Percentiles rank a stretch among this genome's conserved stretches.
Evolutionary conservation across 2,113 vertebrate genomes (phyloP).

Genomic region (Oryzias woworae): DNA sequence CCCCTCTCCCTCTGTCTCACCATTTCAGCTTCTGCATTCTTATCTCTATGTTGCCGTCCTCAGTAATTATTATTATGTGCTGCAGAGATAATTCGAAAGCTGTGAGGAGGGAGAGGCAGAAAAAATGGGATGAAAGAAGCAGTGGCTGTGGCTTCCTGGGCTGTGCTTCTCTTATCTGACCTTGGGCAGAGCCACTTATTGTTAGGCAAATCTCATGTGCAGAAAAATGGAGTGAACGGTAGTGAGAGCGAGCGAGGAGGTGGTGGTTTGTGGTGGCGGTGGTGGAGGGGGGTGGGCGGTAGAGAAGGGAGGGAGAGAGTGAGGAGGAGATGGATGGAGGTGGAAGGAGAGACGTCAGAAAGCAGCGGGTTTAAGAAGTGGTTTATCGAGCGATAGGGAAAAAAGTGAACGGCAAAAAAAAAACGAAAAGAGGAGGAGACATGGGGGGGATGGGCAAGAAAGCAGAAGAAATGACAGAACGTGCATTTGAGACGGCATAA

Average conservation of each 20-base stretch:
- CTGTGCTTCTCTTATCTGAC: conserved; percentile 84
- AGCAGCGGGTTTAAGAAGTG: conserved; percentile 68
- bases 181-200: conserved; percentile 85
- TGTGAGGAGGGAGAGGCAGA: conserved; percentile 71
- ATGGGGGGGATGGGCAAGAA: conserved; percentile 21
- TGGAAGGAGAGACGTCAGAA: conserved; percentile 66
- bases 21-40: conserved; percentile 74
- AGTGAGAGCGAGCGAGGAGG: conserved; percentile 62
- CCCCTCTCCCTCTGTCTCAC: conserved; percentile 42
- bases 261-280: conserved; percentile 14
- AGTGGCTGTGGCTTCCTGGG: conserved; percentile 79
- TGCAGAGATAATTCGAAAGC: conserved; percentile 83
- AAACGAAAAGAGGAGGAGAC: conserved; percentile 48
- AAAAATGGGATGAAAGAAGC: conserved; percentile 80
- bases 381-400: conserved; percentile 73
- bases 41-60: conserved; percentile 81
- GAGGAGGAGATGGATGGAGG: conserved; percentile 62
- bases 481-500: conserved; percentile 28
- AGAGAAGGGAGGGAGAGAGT: conserved; percentile 27
- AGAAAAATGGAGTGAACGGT: conserved; percentile 73
- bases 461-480: conserved; percentile 5
- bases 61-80: conserved; percentile 87
- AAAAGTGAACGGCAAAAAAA: conserved; percentile 45
- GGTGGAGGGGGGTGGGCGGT: conserved; percentile 21
- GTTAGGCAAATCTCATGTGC: conserved; percentile 85